These are phyloP conservation scores for Periparus ater DNA, from an alignment of 2,797 vertebrate genomes.

Conservation along the genomic window DNA sequence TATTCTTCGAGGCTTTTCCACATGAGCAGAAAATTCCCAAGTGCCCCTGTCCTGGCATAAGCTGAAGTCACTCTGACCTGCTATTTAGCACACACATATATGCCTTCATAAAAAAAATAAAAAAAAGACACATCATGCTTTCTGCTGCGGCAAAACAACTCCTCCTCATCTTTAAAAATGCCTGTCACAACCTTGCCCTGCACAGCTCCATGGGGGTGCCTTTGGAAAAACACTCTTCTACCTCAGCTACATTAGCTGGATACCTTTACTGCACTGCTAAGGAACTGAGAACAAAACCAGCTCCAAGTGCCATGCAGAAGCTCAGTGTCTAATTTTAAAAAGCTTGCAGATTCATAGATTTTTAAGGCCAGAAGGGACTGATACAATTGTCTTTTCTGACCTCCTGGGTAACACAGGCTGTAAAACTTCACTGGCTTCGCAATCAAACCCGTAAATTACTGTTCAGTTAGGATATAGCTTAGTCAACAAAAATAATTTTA, in stretches of 20 bases:
- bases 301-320: neutral
- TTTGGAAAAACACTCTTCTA: neutral
- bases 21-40: neutral
- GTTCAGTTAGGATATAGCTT: neutral
- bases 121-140: neutral
- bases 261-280: neutral
- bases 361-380: neutral
- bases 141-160: neutral
- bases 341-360: neutral
- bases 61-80: neutral
- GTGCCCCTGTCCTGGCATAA: fast-evolving
- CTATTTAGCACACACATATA: neutral
- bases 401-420: neutral
- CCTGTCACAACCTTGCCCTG: neutral
- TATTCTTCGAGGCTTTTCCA: neutral
- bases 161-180: neutral
- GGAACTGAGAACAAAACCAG: neutral
- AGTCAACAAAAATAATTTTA: conserved; percentile 9
- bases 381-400: neutral
- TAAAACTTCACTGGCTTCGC: neutral
- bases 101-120: neutral
- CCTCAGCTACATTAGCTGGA: neutral
- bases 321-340: neutral
- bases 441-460: neutral
- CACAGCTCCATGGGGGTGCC: fast-evolving